Conservation (phyloP, 2,797 vertebrate species). For the Anguilla obscura region DNA sequence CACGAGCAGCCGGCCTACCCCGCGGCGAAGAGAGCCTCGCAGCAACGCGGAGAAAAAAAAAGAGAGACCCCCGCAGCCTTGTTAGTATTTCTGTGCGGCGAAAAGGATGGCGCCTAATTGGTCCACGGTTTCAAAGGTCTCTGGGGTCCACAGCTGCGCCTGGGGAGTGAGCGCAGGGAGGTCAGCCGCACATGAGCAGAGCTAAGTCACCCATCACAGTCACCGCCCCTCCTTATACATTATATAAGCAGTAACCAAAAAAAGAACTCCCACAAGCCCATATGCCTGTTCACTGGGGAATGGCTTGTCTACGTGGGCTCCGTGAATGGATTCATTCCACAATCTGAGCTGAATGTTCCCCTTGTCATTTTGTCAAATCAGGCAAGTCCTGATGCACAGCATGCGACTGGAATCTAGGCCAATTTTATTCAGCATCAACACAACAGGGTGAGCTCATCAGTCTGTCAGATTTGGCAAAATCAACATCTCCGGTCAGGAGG, state of each 20-base stretch:
- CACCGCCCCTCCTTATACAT: not conserved
- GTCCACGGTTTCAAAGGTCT: not conserved
- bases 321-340: not conserved
- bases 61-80: not conserved
- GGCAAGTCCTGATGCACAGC: not conserved
- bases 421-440: not conserved
- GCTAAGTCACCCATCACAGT: not conserved
- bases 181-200: not conserved
- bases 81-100: not conserved
- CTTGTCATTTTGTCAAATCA: not conserved
- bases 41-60: not conserved
- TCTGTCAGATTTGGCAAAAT: conserved; percentile 1
- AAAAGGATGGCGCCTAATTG: not conserved
- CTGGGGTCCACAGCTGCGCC: not conserved
- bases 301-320: not conserved
- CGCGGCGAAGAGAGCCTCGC: not conserved
- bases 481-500: not conserved
- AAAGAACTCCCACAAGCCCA: not conserved
- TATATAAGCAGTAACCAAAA: not conserved
- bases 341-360: conserved; percentile 13
- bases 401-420: not conserved
- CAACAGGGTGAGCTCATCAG: not conserved
- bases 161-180: not conserved
- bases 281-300: not conserved
- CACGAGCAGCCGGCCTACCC: not conserved